These are phyloP conservation scores for Bombus polaris DNA, from an alignment of 1,140 invertebrate species.

Conservation along the genomic window DNA sequence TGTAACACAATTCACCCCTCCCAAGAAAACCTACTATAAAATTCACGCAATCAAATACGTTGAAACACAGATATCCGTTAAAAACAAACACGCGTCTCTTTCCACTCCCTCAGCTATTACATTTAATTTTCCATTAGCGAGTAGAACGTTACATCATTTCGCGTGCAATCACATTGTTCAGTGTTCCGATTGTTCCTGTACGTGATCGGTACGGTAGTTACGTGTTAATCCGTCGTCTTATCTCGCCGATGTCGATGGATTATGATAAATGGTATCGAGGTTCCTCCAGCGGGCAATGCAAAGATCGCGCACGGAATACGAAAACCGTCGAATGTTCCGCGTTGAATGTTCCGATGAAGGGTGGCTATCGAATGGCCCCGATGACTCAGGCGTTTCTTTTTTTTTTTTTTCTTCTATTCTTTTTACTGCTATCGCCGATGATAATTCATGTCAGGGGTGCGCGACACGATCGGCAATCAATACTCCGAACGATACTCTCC, in stretches of 20 bases:
- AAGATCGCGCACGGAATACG: slow-evolving; percentile 47
- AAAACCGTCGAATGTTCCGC: slow-evolving; percentile 47
- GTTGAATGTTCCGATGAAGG: slow-evolving; percentile 61
- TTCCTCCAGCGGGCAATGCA: slow-evolving; percentile 34
- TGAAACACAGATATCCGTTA: background rate
- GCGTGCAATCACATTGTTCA: background rate
- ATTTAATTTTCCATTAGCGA: background rate
- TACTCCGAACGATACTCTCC: slow-evolving; percentile 66
- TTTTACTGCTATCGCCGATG: slow-evolving; percentile 74
- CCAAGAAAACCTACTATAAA: background rate
- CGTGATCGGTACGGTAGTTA: background rate
- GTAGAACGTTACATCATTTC: background rate
- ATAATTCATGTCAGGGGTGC: slow-evolving; percentile 77
- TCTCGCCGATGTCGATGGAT: slow-evolving; percentile 38
- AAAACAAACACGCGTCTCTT: too few species aligned
- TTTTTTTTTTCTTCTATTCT: slow-evolving; percentile 65
- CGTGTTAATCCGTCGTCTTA: slow-evolving; percentile 21
- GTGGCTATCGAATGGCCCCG: slow-evolving; percentile 69
- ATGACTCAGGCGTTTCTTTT: slow-evolving; percentile 72
- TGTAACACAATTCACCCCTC: background rate
- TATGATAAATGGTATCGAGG: slow-evolving; percentile 43
- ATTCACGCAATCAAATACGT: background rate
- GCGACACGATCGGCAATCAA: slow-evolving; percentile 77
- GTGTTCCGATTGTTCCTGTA: background rate
- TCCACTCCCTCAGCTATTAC: background rate